These are phyloP conservation scores for Triplophysa siluroides DNA, from an alignment of 2,113 vertebrate species.

Conservation along the genomic window DNA sequence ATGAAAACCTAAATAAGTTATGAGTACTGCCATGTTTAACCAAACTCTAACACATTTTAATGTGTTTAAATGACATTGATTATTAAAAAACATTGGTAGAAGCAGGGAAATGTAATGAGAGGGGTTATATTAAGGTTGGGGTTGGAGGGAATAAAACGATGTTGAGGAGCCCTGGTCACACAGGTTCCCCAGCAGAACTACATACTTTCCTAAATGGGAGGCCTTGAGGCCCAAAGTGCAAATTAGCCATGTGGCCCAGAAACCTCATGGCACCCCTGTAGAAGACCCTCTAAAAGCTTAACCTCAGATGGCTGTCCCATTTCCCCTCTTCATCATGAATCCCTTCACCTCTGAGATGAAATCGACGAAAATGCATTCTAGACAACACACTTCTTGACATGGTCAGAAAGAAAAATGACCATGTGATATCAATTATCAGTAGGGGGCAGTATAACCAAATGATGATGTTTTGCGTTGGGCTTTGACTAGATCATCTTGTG, in stretches of 20 bases:
- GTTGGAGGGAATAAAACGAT: too few relatives aligned
- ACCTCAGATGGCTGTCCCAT: too few relatives aligned
- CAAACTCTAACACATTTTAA: slow-evolving; percentile 13
- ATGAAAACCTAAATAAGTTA: slow-evolving; percentile 22
- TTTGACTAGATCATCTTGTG: neutral
- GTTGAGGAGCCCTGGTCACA: too few relatives aligned
- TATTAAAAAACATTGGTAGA: too few relatives aligned
- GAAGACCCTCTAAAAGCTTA: too few relatives aligned
- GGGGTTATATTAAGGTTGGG: too few relatives aligned
- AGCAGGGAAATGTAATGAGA: too few relatives aligned
- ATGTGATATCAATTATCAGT: slow-evolving; percentile 29
- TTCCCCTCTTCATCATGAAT: neutral
- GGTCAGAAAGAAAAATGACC: neutral
- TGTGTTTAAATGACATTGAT: neutral
- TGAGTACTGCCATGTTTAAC: slow-evolving; percentile 12
- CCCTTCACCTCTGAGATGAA: slow-evolving; percentile 36
- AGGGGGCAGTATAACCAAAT: slow-evolving; percentile 48
- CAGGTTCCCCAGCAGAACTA: too few relatives aligned
- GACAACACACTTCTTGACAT: neutral
- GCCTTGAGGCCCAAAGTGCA: too few relatives aligned
- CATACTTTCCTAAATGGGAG: too few relatives aligned
- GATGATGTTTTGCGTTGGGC: neutral
- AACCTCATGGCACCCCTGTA: too few relatives aligned
- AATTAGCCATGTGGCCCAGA: too few relatives aligned
- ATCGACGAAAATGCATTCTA: slow-evolving; percentile 32